These are phyloP conservation scores for Aspidoscelis tigris DNA, from an alignment of 2,113 vertebrate species.

Conservation along the genomic window DNA sequence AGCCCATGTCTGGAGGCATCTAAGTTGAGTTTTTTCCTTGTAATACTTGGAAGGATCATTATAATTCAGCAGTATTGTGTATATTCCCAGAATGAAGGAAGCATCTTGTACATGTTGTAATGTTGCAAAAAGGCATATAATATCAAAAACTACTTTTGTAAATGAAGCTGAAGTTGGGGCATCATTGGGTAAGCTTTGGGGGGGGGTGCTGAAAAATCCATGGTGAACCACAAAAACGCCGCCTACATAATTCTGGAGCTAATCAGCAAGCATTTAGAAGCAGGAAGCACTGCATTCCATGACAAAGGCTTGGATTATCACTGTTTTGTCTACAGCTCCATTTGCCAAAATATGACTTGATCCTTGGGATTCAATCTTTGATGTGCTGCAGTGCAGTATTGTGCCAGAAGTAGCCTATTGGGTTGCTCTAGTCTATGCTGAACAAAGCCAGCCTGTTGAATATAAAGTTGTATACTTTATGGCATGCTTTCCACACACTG, in stretches of 20 bases:
- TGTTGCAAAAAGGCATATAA: background rate
- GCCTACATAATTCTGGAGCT: background rate
- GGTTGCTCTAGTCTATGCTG: background rate
- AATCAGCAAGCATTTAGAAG: background rate
- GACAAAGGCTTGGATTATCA: background rate
- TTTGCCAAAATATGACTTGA: background rate
- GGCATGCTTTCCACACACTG: background rate
- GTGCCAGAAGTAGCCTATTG: background rate
- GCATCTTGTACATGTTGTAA: background rate
- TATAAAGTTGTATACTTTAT: background rate
- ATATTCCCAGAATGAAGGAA: conserved; percentile 20
- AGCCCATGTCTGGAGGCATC: no score
- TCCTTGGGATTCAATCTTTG: background rate
- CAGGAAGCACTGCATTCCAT: background rate
- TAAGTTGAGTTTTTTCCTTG: no score
- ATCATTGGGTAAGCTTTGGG: no score
- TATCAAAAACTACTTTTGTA: background rate
- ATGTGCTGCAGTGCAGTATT: fast-evolving
- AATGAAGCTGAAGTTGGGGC: background rate
- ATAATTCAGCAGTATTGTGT: background rate
- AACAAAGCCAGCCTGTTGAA: conserved; percentile 19
- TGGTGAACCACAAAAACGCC: background rate
- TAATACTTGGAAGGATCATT: background rate
- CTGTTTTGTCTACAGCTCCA: background rate
- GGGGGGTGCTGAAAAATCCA: background rate